Evolutionary conservation across 2,113 vertebrate species (phyloP), one percentile per base, ranked within the genome.

Genomic region (Thryonomys swinderianus): DNA sequence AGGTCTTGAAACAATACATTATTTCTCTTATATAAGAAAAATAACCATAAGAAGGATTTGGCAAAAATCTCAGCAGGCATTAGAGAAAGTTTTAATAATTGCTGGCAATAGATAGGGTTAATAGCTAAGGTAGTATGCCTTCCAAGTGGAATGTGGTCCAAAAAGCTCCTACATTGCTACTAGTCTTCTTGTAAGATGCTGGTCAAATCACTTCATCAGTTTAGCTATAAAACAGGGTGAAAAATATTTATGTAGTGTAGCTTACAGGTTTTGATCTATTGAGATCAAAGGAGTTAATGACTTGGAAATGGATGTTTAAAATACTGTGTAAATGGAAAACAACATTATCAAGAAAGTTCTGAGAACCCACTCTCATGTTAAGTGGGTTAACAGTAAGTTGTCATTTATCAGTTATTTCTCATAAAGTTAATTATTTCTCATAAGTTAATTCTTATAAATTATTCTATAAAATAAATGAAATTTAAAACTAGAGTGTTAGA

Each of bases 381-480:
- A 51, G 84, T 62, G 21, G 11, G 25, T 57, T 89, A 84, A 48
- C 2, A 85, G 57, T 17, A 59, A 92, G 66, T 14, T 3, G 85
- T 71, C 23, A 69, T n/a, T 66, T 32, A 64, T 57, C 10, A 12
- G 3, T 37, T 90, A 88, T 23, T 32, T 71, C 76, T n/a, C 3
- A 5, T 79, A 53, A 73, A 27, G 11, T 73, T 59, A 90, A n/a
- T 37, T 90, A 88, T 23, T 32, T 71, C 76, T n/a, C 3, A 5
- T 79, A 53, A 73, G 11, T 73, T 59, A 90, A n/a, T n/a, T n/a
- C n/a, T 5, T 37, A 59, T 42, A 37, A 83, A n/a, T 87, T 20
- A 59, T 85, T 85, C 69, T 37, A 34, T 51, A 93, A 86, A 40
- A 85, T 78, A 91, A 48, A 64, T 74, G 66, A 69, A 94, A 93